Evolutionary conservation across 2,113 vertebrate genomes (phyloP).

Genomic region (Pelodiscus sinensis): DNA sequence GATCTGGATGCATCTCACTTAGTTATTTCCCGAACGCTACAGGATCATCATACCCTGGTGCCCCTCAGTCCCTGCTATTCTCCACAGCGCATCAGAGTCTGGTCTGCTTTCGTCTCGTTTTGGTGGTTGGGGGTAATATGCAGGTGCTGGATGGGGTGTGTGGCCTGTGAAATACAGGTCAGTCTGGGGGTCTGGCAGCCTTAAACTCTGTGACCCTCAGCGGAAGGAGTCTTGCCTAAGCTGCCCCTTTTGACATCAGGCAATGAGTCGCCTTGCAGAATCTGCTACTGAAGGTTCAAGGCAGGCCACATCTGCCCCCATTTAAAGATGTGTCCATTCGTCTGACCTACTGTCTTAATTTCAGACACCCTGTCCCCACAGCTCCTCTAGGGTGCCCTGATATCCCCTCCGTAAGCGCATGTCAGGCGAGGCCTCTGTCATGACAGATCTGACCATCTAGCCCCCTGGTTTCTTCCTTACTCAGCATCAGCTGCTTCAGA

Average conservation of each 20-base stretch:
- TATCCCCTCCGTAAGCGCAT: background rate
- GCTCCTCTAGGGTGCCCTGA: background rate
- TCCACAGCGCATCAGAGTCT: background rate
- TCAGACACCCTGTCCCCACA: background rate
- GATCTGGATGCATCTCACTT: background rate
- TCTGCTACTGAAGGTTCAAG: background rate
- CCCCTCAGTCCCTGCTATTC: background rate
- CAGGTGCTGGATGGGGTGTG: background rate
- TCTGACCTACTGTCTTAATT: background rate
- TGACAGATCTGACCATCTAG: background rate
- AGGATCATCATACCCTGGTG: background rate
- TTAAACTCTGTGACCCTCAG: background rate
- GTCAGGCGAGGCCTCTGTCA: background rate
- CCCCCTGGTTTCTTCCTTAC: background rate
- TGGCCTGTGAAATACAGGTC: background rate
- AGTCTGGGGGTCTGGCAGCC: background rate
- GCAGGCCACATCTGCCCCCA: background rate
- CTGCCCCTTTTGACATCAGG: background rate
- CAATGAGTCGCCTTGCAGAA: background rate
- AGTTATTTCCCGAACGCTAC: background rate
- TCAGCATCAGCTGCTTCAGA: background rate
- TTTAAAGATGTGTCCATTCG: background rate
- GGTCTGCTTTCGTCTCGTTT: background rate
- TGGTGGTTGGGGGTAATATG: background rate
- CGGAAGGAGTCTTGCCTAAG: background rate